Base-by-base conservation (phyloP, 2,113 vertebrate genomes). In the Megaleporinus macrocephalus region DNA sequence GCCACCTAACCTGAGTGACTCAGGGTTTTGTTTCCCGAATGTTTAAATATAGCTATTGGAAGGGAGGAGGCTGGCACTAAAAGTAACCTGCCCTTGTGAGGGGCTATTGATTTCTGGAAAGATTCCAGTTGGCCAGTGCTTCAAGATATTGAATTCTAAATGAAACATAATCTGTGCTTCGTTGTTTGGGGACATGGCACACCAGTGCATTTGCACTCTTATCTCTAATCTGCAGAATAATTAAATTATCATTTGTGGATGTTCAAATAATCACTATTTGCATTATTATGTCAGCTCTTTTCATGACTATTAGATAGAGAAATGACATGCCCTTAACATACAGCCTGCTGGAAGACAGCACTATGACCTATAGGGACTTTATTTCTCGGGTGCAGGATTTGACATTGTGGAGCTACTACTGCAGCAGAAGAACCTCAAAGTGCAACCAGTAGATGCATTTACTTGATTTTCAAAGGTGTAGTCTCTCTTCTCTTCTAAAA, bases 31-130 rank as follows among this genome's bases (percentile, higher is more conserved):
- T 68, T 65, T 68, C 16, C 33, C 33, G 13, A n/a, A 24, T 26
- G 65, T 11, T 36, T 68, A 68, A 68, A 68, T 68, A 36, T 68
- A 68, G 18, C 65, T 68, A 11, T 68, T n/a, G n/a, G n/a, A n/a
- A n/a, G 33, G 33, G 30, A 68, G 18, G 12, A 36, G 7, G 36
- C 33, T 68, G 30, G 65, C 29, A 41, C 63, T 33, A 30, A 30
- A 27, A 30, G 20, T 41, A 68, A 68, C 65, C 65, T 41, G 65
- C 41, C 65, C 65, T 68, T 68, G 65, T 68, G 33, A 68, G 33
- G 30, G 65, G 15, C 65, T 68, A 68, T 68, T 41, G 65, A 68
- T 68, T 68, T 68, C 65, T 68, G 30, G 65, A 68, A 33, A 68
- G 16, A 68, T 22, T 68, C 30, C 65, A 41, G 33, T 68, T 30